Conservation (phyloP, 2,888 invertebrate genomes). For the Atethmia centrago region DNA sequence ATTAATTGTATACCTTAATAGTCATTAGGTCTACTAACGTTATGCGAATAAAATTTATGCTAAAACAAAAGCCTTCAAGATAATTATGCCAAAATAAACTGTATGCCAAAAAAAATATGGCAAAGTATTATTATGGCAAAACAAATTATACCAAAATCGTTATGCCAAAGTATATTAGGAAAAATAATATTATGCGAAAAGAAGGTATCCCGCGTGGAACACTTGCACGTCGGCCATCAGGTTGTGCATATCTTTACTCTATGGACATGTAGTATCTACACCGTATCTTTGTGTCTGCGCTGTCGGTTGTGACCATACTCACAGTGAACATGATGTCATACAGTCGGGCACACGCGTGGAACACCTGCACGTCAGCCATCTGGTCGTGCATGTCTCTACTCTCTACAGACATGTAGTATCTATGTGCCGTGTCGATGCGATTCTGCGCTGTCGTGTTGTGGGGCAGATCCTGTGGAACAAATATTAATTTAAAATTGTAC, state of each 20-base stretch:
- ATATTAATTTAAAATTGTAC: not conserved
- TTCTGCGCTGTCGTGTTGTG: constrained; percentile 72
- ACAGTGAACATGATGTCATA: constrained; percentile 85
- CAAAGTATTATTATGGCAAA: too few species aligned
- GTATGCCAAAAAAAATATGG: too few species aligned
- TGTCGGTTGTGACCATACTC: constrained; percentile 48
- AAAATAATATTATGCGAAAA: too few species aligned
- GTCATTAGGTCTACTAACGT: too few species aligned
- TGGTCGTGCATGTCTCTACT: constrained; percentile 83
- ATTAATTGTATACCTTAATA: too few species aligned
- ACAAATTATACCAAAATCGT: too few species aligned
- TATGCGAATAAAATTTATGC: too few species aligned
- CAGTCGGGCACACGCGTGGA: constrained; percentile 81
- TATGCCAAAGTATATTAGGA: too few species aligned
- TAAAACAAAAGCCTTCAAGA: too few species aligned
- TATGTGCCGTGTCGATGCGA: constrained; percentile 83
- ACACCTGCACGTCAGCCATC: constrained; percentile 86
- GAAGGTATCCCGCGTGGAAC: too few species aligned
- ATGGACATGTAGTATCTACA: not conserved
- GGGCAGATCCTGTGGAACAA: constrained; percentile 77
- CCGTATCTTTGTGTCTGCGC: not conserved
- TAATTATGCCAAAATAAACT: too few species aligned
- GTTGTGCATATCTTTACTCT: not conserved
- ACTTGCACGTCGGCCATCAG: not conserved
- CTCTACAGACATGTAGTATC: constrained; percentile 84